phyloP scores from a whole-genome alignment of 2,888 invertebrate species.

The Allolobophora icterica region DNA sequence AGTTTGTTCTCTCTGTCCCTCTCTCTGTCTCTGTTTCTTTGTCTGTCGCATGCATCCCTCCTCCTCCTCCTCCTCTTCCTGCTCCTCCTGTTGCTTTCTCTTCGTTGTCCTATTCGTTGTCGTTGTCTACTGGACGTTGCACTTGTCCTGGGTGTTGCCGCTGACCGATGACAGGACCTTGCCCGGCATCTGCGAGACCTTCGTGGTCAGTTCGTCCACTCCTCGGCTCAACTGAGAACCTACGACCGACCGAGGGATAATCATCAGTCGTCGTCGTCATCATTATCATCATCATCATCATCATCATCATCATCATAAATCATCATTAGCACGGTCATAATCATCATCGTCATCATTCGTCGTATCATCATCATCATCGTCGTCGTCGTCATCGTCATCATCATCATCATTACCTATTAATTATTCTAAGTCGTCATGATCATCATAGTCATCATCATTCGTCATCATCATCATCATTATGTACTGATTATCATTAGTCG shows the following conservation, averaged over 20 bases:
- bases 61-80: neutral
- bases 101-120: neutral
- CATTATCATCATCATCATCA: conserved; percentile 31
- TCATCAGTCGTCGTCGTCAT: neutral
- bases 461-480: neutral
- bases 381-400: neutral
- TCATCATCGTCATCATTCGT: too few relatives aligned
- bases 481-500: too few relatives aligned
- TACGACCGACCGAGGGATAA: neutral
- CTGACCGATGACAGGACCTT: neutral
- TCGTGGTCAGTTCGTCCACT: neutral
- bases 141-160: conserved; percentile 9
- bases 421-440: neutral
- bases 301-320: conserved; percentile 33
- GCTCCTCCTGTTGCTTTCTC: neutral
- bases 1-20: neutral
- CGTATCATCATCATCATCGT: neutral
- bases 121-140: conserved; percentile 21
- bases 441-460: neutral
- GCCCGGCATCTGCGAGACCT: neutral
- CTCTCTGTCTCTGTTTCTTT: too few relatives aligned
- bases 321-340: neutral
- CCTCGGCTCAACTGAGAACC: neutral
- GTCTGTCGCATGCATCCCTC: too few relatives aligned
- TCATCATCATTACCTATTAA: neutral